Evolutionary conservation across 2,888 invertebrate genomes (phyloP), one percentile per base, ranked within the genome.

Genomic region (Tinea pellionella): DNA sequence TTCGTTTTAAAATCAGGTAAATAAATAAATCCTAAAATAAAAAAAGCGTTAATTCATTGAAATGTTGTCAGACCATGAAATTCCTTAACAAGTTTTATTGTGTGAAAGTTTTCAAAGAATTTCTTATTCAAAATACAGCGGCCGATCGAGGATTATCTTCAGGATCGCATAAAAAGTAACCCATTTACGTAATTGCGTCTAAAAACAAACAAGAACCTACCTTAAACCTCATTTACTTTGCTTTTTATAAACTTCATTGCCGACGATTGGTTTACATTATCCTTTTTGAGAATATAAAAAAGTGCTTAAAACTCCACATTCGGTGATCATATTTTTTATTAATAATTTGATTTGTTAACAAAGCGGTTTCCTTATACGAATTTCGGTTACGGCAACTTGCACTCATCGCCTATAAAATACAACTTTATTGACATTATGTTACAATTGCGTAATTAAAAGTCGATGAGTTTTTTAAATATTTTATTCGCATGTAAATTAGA

Each of bases 101-200:
- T 47, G 47, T 47, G 47, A 47, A 47, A 6, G 6, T 13, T 47
- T 47, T 16, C 16, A 13, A 47, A 16, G 13, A 47, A 47, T 47
- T 15, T 47, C 15, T 47, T 47, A 47, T 16, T 47, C n/a, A 47
- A 47, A 47, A 47, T 15, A 16, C n/a, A 15, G 2, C 9, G 13
- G 9, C 8, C 24, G 24, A 19, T 55, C 47, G 47, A 55, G 18
- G 55, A 53, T 53, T 11, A 53, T 53, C 53, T 53, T 16, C 53
- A 53, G 19, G 16, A 19, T 55, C 55, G 24, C 24, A 47, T 47
- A 19, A 55, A 55, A 55, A 55, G 55, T 55, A 55, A 55, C 24
- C 55, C 55, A 55, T 55, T 55, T 55, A 55, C 24, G 24, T 55
- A 53, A 53, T 53, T 53, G 53, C 16, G 53, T 53, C 53, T 15